Evolutionary conservation across 2,113 vertebrate species (phyloP).

Genomic region (Calyptomena viridis): DNA sequence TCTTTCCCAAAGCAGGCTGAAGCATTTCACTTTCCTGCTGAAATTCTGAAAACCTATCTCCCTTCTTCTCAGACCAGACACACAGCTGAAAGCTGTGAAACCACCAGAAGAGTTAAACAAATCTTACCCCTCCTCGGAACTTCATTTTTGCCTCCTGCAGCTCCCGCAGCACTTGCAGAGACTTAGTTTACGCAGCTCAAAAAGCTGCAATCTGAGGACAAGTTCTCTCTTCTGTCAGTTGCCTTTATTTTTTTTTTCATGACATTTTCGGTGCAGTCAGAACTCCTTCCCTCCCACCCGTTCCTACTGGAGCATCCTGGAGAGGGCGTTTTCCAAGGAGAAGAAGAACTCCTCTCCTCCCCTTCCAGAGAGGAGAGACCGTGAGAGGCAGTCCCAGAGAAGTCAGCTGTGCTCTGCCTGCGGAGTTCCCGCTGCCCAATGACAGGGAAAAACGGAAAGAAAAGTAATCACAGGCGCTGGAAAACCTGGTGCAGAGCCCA

Average conservation of each 20-base stretch:
- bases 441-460: conserved; percentile 34
- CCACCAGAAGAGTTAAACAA: neutral
- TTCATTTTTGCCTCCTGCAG: conserved; percentile 56
- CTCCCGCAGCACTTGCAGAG: neutral
- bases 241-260: neutral
- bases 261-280: conserved; percentile 45
- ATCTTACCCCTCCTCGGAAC: conserved; percentile 68
- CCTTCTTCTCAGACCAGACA: neutral
- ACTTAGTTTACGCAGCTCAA: neutral
- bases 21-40: neutral
- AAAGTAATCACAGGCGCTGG: conserved; percentile 25
- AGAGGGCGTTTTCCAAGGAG: conserved; percentile 21
- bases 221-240: conserved; percentile 51
- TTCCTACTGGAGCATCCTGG: conserved; percentile 56
- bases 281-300: conserved; percentile 57
- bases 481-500: conserved; percentile 40
- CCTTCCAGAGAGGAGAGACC: neutral
- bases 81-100: neutral
- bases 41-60: neutral
- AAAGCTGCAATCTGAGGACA: conserved; percentile 39
- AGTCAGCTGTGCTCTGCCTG: conserved; percentile 4
- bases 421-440: neutral
- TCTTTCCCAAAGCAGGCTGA: neutral
- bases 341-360: conserved; percentile 13
- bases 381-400: neutral